phyloP scores from a whole-genome alignment of 2,113 vertebrate genomes.

The Todiramphus chloris region DNA sequence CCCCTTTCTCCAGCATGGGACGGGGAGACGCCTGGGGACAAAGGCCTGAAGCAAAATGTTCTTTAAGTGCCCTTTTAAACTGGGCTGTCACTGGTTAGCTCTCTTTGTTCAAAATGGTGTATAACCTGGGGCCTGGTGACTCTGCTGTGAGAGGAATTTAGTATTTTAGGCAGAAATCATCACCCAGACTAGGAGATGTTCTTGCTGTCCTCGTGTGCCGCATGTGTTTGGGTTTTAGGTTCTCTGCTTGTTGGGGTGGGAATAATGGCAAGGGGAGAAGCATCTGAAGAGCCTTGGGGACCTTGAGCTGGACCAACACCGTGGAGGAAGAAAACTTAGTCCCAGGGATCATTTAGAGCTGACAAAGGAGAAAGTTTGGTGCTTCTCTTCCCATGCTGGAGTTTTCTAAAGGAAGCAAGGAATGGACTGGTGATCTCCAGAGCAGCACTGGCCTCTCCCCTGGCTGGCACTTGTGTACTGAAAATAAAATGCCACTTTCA shows the following conservation, averaged over 20 bases:
- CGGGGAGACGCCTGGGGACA: background rate
- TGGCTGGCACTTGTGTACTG: background rate
- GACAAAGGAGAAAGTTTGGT: background rate
- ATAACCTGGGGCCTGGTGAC: background rate
- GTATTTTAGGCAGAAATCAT: background rate
- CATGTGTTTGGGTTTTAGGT: fast-evolving
- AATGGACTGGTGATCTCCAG: background rate
- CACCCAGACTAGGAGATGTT: background rate
- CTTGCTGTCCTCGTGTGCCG: background rate
- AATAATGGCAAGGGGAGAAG: background rate
- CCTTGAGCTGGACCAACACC: background rate
- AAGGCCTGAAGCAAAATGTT: background rate
- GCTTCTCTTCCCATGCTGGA: background rate
- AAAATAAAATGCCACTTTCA: background rate
- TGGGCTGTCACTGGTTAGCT: background rate
- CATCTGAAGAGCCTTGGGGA: background rate
- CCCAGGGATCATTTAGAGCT: background rate
- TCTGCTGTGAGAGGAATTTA: background rate
- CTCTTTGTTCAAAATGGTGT: background rate
- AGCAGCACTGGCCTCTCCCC: background rate
- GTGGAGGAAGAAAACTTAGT: background rate
- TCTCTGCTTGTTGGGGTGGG: background rate
- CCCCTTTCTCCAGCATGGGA: background rate
- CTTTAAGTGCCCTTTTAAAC: background rate
- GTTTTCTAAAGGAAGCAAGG: background rate